Evolutionary conservation across 2,797 vertebrate genomes (phyloP).

Genomic region (Anabas testudineus): DNA sequence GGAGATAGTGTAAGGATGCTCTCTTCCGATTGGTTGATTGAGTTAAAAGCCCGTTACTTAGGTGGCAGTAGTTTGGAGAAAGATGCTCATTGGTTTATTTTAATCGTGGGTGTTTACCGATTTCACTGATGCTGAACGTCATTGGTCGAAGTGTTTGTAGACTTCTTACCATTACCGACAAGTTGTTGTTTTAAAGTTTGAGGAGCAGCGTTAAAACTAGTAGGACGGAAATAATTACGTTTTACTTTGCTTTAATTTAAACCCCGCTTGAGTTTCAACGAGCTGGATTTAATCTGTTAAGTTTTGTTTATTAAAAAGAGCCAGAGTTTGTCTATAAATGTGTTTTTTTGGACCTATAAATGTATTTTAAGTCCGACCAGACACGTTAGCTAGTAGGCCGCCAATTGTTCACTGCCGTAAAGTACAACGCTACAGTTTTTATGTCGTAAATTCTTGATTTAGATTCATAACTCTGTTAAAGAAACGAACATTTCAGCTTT

Average conservation of each 20-base stretch:
- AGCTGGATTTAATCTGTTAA: background rate
- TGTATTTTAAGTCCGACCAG: background rate
- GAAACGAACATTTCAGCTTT: background rate
- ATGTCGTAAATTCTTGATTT: too few relatives aligned
- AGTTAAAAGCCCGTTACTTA: fast-evolving
- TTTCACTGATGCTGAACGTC: background rate
- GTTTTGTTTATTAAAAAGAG: background rate
- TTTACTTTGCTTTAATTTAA: too few relatives aligned
- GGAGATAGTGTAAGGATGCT: too few relatives aligned
- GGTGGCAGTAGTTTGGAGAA: background rate
- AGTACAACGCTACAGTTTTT: background rate
- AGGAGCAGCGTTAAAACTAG: background rate
- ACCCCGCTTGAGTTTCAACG: background rate
- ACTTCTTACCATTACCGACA: fast-evolving
- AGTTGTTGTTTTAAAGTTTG: background rate
- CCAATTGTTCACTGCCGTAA: slow-evolving; percentile 1
- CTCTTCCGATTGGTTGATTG: slow-evolving; percentile 24
- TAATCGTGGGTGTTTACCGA: background rate
- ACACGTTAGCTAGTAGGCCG: background rate
- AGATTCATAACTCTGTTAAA: fast-evolving
- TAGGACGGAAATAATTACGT: background rate
- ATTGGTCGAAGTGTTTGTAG: background rate
- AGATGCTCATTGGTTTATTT: slow-evolving; percentile 15
- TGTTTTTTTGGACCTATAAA: too few relatives aligned
- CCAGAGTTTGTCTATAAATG: background rate